A percentile compares a stretch with the other conserved stretches of the same genome.
Conservation (phyloP, 2,113 vertebrate species). For the Lota lota region DNA sequence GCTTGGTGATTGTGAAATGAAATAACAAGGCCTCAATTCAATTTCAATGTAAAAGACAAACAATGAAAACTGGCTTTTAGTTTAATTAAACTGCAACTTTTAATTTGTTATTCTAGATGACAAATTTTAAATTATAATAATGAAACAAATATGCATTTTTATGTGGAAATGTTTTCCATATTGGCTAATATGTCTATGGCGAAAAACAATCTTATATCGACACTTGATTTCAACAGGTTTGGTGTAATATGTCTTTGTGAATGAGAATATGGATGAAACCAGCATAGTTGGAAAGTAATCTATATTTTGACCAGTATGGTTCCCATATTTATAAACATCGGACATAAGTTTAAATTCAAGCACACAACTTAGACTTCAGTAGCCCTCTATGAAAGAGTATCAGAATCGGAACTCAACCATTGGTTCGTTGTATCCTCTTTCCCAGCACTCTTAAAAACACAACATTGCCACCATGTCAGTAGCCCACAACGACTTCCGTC, state of each 20-base stretch:
- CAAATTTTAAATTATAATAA: background rate
- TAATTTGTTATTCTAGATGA: conserved; percentile 7
- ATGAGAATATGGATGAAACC: too few relatives aligned
- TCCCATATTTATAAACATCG: conserved; percentile 19
- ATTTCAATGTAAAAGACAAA: conserved; percentile 64
- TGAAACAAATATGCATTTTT: background rate
- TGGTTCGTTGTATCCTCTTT: background rate
- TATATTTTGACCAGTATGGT: conserved; percentile 29
- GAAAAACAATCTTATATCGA: too few relatives aligned
- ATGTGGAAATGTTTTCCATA: too few relatives aligned
- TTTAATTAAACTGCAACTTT: conserved; percentile 19
- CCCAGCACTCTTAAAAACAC: background rate
- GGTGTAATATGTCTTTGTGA: too few relatives aligned
- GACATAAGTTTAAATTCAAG: conserved; percentile 7
- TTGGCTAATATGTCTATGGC: too few relatives aligned
- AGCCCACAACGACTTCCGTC: too few relatives aligned
- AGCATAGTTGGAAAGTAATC: conserved; percentile 15
- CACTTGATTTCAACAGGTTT: too few relatives aligned
- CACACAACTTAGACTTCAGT: conserved; percentile 6
- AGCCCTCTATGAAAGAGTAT: background rate
- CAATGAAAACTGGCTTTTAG: conserved; percentile 45
- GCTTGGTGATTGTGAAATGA: conserved; percentile 75
- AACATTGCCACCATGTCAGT: background rate
- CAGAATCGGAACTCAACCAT: background rate
- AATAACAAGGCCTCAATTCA: conserved; percentile 71